Evolutionary conservation across 2,797 vertebrate genomes (phyloP).

Genomic region (Sardinella longiceps): DNA sequence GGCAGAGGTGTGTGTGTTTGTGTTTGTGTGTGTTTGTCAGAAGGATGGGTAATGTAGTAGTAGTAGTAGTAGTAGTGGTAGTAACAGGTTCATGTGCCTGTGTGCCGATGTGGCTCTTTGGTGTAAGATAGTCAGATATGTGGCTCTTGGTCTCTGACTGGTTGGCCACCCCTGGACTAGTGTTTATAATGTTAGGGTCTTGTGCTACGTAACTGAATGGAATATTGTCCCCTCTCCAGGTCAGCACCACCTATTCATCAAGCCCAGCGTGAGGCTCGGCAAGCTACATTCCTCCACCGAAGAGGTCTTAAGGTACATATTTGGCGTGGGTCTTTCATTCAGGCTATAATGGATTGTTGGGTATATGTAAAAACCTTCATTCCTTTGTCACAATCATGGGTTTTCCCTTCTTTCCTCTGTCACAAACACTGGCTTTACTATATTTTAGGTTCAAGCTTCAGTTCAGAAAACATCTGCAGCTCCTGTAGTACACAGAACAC

Average conservation of each 20-base stretch:
- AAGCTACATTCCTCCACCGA: conserved; percentile 91
- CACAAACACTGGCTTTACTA: too few relatives aligned
- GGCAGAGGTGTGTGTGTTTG: too few relatives aligned
- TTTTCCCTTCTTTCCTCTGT: background rate
- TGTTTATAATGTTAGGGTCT: background rate
- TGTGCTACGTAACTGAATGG: background rate
- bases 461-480: conserved; percentile 62
- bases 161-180: too few relatives aligned
- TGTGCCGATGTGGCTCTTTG: too few relatives aligned
- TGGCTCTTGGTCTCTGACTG: too few relatives aligned
- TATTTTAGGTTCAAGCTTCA: conserved; percentile 65
- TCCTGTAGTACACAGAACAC: conserved; percentile 75
- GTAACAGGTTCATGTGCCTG: too few relatives aligned
- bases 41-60: too few relatives aligned
- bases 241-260: conserved; percentile 63
- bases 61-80: too few relatives aligned
- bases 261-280: conserved; percentile 86
- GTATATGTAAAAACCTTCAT: background rate
- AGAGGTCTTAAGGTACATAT: conserved; percentile 89
- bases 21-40: too few relatives aligned
- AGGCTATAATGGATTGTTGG: background rate
- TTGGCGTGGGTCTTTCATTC: background rate
- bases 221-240: conserved; percentile 54
- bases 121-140: too few relatives aligned
- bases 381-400: background rate